Evolutionary conservation across 1,140 invertebrate genomes (phyloP).

Genomic region (Sweltsa coloradensis): DNA sequence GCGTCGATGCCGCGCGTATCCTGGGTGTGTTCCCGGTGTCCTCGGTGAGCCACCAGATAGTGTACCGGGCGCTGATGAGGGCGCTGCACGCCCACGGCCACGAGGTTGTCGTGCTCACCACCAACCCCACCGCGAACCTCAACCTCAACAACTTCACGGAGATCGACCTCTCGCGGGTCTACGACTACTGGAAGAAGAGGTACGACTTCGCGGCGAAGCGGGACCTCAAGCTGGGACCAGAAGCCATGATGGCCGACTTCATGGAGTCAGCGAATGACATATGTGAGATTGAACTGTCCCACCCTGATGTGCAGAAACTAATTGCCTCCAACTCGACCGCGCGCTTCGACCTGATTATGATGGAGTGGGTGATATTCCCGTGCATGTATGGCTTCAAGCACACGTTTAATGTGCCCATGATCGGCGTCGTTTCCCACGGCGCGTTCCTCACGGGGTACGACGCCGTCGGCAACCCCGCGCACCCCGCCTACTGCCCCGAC

Average conservation of each 20-base stretch:
- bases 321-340: neutral
- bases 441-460: neutral
- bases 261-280: neutral
- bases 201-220: neutral
- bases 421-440: neutral
- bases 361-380: neutral
- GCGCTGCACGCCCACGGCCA: conserved; percentile 39
- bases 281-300: neutral
- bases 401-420: conserved; percentile 3
- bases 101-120: conserved; percentile 38
- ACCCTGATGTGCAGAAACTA: neutral
- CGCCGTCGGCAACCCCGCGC: no score
- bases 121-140: conserved; percentile 30
- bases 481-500: no score
- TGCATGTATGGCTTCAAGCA: conserved; percentile 2
- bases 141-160: conserved; percentile 36
- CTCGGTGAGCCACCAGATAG: conserved; percentile 39
- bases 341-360: conserved; percentile 8
- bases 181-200: neutral
- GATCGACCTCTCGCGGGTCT: conserved; percentile 18
- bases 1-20: conserved; percentile 14
- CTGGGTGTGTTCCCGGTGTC: conserved; percentile 32
- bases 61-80: conserved; percentile 37
- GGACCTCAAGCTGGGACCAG: neutral
- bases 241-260: neutral